Evolutionary conservation across 1,140 invertebrate genomes (phyloP).

Genomic region (Anoplolepis gracilipes): DNA sequence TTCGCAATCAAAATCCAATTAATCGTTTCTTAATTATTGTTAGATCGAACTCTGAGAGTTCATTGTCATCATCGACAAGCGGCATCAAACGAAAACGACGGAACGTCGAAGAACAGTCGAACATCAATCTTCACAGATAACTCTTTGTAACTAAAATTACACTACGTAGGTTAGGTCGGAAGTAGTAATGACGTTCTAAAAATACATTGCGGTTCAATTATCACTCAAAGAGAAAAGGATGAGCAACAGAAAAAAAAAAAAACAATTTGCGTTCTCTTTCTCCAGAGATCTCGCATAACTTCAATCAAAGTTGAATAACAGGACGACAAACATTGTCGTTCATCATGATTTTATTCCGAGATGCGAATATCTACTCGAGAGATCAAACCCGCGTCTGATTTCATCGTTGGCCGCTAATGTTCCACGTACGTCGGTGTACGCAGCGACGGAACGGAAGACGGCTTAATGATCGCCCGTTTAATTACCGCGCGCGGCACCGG

Average conservation of each 20-base stretch:
- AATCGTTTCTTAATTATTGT: not conserved
- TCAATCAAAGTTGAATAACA: not conserved
- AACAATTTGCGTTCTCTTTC: not conserved
- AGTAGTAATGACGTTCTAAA: not conserved
- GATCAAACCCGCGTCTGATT: not conserved
- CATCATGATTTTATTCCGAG: not conserved
- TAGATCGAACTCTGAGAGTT: not conserved
- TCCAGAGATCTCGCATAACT: not conserved
- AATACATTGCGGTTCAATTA: conserved; percentile 25
- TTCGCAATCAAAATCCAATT: not conserved
- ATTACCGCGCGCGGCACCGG: conserved; percentile 36
- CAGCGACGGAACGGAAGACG: conserved; percentile 8
- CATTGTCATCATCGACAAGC: not conserved
- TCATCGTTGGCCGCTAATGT: not conserved
- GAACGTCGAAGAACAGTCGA: not conserved
- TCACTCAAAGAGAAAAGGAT: not conserved
- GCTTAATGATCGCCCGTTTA: conserved; percentile 50
- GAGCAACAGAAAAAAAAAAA: not conserved
- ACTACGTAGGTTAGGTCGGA: not conserved
- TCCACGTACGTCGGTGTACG: not conserved
- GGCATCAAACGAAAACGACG: not conserved
- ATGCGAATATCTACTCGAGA: not conserved
- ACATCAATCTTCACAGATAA: not conserved
- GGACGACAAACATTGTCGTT: not conserved
- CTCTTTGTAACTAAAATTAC: not conserved